phyloP scores from a whole-genome alignment of 2,113 vertebrate species.

The Aplodontia rufa region DNA sequence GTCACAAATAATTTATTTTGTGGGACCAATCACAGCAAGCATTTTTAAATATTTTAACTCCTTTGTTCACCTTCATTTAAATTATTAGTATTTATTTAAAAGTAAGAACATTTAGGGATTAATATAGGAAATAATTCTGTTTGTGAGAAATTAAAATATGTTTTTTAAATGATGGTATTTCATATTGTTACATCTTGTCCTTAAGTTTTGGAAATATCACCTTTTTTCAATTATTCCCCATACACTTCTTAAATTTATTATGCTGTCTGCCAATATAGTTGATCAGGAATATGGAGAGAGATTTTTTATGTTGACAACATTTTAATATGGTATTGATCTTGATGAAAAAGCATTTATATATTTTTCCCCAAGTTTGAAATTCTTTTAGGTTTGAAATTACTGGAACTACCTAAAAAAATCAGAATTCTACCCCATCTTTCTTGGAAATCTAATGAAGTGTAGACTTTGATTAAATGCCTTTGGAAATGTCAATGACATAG shows the following conservation, averaged over 20 bases:
- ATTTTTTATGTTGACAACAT: neutral
- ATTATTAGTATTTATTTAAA: slow-evolving; percentile 17
- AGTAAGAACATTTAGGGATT: neutral
- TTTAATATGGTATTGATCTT: slow-evolving; percentile 9
- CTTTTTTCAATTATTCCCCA: neutral
- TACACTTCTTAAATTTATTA: neutral
- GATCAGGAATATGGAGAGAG: neutral
- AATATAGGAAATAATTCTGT: neutral
- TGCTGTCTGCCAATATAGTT: neutral
- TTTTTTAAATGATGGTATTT: neutral
- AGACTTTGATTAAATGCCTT: slow-evolving; percentile 64
- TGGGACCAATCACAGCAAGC: neutral
- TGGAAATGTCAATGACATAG: slow-evolving; percentile 47
- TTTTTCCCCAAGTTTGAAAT: neutral
- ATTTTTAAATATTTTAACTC: neutral
- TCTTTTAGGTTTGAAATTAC: slow-evolving; percentile 26
- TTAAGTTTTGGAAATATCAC: neutral
- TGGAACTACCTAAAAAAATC: slow-evolving; percentile 35
- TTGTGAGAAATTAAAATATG: neutral
- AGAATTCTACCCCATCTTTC: neutral
- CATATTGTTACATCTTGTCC: neutral
- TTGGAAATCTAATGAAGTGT: slow-evolving; percentile 32
- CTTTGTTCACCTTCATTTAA: neutral
- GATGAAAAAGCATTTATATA: neutral
- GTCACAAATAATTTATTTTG: neutral